Conservation (phyloP, 2,797 vertebrate genomes). For the Notolabrus celidotus region DNA sequence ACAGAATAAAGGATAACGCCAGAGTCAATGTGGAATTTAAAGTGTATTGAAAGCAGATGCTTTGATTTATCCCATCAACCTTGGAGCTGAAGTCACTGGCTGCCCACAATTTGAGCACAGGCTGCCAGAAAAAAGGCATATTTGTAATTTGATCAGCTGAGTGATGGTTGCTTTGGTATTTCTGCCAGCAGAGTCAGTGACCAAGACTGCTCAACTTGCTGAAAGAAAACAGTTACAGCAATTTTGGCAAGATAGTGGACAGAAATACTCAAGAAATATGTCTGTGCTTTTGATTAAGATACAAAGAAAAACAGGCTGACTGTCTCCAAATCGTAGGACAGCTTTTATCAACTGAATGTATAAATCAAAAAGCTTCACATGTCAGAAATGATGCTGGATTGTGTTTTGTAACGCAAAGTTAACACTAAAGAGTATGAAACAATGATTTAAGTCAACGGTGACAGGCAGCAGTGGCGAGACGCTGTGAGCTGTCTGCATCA, state of each 20-base stretch:
- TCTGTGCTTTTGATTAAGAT: constrained; percentile 56
- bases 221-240: constrained; percentile 48
- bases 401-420: constrained; percentile 27
- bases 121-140: constrained; percentile 74
- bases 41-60: constrained; percentile 80
- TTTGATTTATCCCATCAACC: constrained; percentile 75
- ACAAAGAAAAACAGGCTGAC: constrained; percentile 35
- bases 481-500: constrained; percentile 45
- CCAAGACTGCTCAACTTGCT: constrained; percentile 65
- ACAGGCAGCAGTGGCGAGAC: constrained; percentile 38
- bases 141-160: constrained; percentile 79
- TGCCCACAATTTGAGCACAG: constrained; percentile 62
- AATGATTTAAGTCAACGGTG: constrained; percentile 38
- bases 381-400: constrained; percentile 36
- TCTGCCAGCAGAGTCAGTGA: constrained; percentile 64
- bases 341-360: constrained; percentile 41
- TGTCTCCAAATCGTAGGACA: constrained; percentile 31
- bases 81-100: constrained; percentile 64
- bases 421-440: constrained; percentile 29
- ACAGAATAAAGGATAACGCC: constrained; percentile 67
- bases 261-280: constrained; percentile 46
- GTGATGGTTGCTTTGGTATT: constrained; percentile 63
- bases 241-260: constrained; percentile 43
- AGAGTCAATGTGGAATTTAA: constrained; percentile 58
- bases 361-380: constrained; percentile 50